These are phyloP conservation scores for Neodiprion fabricii DNA, from an alignment of 1,140 invertebrate genomes.

Conservation along the genomic window DNA sequence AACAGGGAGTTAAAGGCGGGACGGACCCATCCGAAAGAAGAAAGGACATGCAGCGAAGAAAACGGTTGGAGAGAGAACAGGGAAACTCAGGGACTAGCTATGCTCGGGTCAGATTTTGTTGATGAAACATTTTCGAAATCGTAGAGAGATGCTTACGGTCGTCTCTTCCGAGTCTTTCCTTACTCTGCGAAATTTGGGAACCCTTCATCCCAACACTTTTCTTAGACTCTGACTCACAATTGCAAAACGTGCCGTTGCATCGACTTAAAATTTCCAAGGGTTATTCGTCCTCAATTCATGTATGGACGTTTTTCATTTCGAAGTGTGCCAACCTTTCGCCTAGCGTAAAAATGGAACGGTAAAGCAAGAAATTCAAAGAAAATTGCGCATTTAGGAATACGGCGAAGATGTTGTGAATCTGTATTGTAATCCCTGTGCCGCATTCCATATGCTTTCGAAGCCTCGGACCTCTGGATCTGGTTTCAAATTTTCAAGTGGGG, in stretches of 20 bases:
- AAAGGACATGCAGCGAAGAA: too few species aligned
- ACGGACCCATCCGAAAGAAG: too few species aligned
- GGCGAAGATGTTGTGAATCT: background rate
- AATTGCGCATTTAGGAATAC: background rate
- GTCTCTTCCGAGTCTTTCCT: background rate
- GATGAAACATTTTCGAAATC: background rate
- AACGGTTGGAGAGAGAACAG: background rate
- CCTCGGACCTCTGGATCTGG: constrained; percentile 11
- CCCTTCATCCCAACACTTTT: constrained; percentile 33
- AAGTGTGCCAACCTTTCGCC: background rate
- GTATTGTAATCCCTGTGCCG: constrained; percentile 21
- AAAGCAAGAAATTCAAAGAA: background rate
- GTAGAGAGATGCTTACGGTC: background rate
- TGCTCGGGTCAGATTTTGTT: background rate
- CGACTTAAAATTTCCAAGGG: background rate
- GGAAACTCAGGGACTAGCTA: background rate
- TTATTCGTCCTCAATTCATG: background rate
- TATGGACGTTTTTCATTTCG: background rate
- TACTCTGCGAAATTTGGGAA: background rate
- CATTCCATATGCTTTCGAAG: constrained; percentile 41
- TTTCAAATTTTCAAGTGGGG: background rate
- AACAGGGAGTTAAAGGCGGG: too few species aligned
- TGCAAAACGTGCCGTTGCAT: constrained; percentile 28
- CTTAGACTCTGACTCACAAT: constrained; percentile 35
- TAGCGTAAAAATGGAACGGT: background rate